Evolutionary conservation across 2,888 invertebrate genomes (phyloP), one percentile per base, ranked within the genome.

Genomic region (Caenorhabditis virilis): DNA sequence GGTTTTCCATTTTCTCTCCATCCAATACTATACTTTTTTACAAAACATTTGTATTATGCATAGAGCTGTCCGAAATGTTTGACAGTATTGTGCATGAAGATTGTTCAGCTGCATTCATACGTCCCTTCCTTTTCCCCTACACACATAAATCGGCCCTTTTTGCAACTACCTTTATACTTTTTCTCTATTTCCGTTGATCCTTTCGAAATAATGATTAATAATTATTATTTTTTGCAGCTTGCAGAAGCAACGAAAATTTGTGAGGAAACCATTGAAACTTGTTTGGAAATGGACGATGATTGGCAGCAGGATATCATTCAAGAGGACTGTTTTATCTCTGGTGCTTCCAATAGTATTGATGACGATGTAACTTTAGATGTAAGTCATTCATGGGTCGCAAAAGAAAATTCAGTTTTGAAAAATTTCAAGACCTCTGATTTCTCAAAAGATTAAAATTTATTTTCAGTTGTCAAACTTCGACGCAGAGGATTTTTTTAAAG

Each of bases 271-370:
- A 36, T 36, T 36, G 11, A 36, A 23, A 23, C 9, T 20, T 25
- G 25, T 4, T 9, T 25, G 6, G 42, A 16, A 47, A 68, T 73
- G 69, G 70, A 73, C n/a, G 73, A 73, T 27, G 73, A 73, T 54
- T 73, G 73, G 73, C 25, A 51, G 36, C 36, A 47, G 6, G 59
- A 51, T 20, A 45, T 56, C 25, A 38, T 70, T 15, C 55, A 66
- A 38, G 69, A 70, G 39, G 73, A 73, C 57, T 59, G 64, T 42
- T 59, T 73, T 39, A 66, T 73, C 18, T 73, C 65, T n/a, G 51
- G 47, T 11, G 56, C 45, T 5, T 33, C 47, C n/a, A 20, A 16
- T 18, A 33, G 13, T 47, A 15, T n/a, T 6, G 47, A 33, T 13
- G 27, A 45, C 27, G 43, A 45, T 45, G 16, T 27, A 15, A 2